Evolutionary conservation across 2,888 invertebrate species (phyloP).

Genomic region (Eristalis pertinax): DNA sequence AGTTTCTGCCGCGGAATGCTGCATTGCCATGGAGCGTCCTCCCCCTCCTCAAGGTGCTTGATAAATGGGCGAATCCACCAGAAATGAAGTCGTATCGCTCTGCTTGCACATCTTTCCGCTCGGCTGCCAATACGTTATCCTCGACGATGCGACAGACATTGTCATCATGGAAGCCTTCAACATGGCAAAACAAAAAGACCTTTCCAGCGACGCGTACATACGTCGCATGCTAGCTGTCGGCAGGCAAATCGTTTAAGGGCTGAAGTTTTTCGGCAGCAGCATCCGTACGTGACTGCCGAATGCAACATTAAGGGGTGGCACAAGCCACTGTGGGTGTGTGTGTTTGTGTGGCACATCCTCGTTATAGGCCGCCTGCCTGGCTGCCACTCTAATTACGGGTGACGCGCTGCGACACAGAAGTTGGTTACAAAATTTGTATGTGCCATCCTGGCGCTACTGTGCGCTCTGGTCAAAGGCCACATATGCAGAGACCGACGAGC

Average conservation of each 20-base stretch:
- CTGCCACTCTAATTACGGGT: conserved; percentile 50
- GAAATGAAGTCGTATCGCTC: conserved; percentile 26
- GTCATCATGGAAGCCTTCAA: conserved; percentile 1
- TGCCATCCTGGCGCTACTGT: not conserved
- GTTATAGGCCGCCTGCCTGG: not conserved
- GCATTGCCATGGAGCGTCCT: not conserved
- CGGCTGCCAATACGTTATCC: conserved; percentile 24
- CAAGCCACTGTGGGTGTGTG: conserved; percentile 13
- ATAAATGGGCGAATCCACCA: not conserved
- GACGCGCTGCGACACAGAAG: conserved; percentile 43
- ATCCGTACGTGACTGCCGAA: conserved; percentile 61
- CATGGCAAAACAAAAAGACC: not conserved
- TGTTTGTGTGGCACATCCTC: not conserved
- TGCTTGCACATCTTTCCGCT: conserved; percentile 30
- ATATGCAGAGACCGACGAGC: not conserved
- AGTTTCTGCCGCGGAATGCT: conserved; percentile 7
- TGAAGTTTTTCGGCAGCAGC: conserved; percentile 57
- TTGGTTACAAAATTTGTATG: conserved; percentile 25
- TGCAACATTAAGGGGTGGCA: conserved; percentile 50
- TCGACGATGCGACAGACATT: not conserved
- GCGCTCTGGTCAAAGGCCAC: conserved; percentile 2
- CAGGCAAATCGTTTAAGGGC: conserved; percentile 64
- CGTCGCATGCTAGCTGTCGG: conserved; percentile 30
- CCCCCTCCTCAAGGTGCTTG: not conserved
- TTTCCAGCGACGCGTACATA: not conserved